These are phyloP conservation scores for Cynocephalus volans DNA, from an alignment of 2,113 vertebrate species.

Conservation along the genomic window DNA sequence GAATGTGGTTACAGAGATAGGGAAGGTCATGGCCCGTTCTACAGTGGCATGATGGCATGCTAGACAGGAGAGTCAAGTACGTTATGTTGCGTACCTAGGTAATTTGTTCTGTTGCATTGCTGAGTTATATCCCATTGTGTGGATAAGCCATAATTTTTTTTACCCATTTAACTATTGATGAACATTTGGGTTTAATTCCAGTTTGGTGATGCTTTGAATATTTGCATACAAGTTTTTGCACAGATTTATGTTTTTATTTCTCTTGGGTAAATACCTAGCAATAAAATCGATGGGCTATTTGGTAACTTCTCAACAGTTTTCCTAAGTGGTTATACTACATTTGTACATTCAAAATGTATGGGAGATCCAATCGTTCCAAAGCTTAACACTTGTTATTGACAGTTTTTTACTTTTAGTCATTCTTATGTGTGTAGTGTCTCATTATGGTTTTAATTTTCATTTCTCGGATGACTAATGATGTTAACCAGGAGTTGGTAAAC, in stretches of 20 bases:
- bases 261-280: neutral
- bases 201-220: constrained; percentile 24
- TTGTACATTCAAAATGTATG: neutral
- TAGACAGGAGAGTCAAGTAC: neutral
- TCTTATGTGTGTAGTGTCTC: neutral
- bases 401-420: neutral
- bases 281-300: constrained; percentile 14
- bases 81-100: neutral
- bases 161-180: neutral
- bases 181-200: neutral
- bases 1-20: neutral
- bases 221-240: neutral
- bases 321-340: neutral
- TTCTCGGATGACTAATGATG: neutral
- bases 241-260: constrained; percentile 34
- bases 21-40: neutral
- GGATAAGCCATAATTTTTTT: neutral
- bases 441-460: constrained; percentile 14
- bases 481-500: neutral
- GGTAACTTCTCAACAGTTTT: neutral
- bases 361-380: neutral
- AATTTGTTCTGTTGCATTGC: neutral
- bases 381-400: neutral
- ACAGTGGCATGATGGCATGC: no score
- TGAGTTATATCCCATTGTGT: neutral